These are phyloP conservation scores for Apogon talboti DNA, from an alignment of 2,797 vertebrate species.

Conservation along the genomic window DNA sequence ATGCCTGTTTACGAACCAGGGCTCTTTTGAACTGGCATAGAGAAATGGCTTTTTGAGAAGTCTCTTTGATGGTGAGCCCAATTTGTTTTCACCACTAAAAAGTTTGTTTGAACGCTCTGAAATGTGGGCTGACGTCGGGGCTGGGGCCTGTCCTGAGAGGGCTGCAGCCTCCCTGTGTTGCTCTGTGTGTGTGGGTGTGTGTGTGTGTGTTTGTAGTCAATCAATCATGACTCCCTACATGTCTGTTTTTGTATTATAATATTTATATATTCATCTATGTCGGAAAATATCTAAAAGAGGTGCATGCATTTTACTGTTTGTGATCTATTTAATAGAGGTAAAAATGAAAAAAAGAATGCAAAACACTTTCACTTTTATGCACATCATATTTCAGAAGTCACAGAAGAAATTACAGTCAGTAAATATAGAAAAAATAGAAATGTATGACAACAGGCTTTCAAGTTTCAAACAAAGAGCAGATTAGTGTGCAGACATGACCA, in stretches of 20 bases:
- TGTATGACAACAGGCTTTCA: not conserved
- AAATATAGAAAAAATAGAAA: not conserved
- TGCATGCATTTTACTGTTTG: no score
- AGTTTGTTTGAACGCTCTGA: conserved; percentile 70
- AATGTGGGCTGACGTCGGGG: conserved; percentile 48
- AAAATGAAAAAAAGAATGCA: no score
- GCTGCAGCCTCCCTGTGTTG: conserved; percentile 19
- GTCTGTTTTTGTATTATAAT: no score
- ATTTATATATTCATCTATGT: no score
- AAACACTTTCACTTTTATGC: no score
- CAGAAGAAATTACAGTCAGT: not conserved
- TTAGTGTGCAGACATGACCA: not conserved
- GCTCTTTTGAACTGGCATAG: conserved; percentile 77
- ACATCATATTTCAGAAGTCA: not conserved
- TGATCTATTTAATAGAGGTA: no score
- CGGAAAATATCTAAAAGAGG: no score
- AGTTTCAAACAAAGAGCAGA: not conserved
- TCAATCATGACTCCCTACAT: no score
- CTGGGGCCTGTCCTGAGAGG: conserved; percentile 58
- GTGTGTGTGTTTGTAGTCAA: not conserved
- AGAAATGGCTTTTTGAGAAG: conserved; percentile 78
- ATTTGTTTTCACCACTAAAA: conserved; percentile 77
- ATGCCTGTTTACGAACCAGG: conserved; percentile 73
- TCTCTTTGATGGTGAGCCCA: conserved; percentile 82
- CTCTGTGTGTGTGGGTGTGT: no score